These are phyloP conservation scores for Leptopilina boulardi DNA, from an alignment of 1,140 invertebrate genomes.

Conservation along the genomic window DNA sequence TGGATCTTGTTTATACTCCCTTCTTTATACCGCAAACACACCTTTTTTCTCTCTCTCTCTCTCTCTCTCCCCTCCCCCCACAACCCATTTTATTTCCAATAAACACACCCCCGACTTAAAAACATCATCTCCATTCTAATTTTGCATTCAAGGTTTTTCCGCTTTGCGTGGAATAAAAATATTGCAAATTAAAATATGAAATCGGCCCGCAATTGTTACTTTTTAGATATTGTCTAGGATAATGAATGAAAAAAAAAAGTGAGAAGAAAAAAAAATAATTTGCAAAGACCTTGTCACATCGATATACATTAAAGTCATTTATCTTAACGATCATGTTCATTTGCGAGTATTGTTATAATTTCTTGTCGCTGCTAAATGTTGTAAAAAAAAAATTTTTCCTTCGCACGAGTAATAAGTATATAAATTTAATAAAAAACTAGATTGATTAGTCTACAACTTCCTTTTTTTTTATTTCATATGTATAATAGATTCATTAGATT, in stretches of 20 bases:
- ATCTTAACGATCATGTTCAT: not conserved
- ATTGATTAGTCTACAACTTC: not conserved
- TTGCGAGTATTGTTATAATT: conserved; percentile 17
- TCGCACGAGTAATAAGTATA: not conserved
- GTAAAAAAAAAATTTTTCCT: not conserved
- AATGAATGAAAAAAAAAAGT: too few species aligned
- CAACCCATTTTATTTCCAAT: not conserved
- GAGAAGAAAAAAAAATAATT: not conserved
- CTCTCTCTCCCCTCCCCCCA: not conserved
- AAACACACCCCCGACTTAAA: conserved; percentile 26
- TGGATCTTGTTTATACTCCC: not conserved
- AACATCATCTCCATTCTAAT: conserved; percentile 16
- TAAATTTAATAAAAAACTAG: not conserved
- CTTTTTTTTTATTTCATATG: too few species aligned
- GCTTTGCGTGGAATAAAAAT: not conserved
- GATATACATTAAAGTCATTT: conserved; percentile 19
- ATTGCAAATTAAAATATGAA: conserved; percentile 6
- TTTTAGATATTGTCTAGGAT: not conserved
- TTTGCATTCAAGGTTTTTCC: conserved; percentile 24
- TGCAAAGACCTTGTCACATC: not conserved
- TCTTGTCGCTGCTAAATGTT: not conserved
- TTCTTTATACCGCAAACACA: not conserved
- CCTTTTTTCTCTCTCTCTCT: not conserved
- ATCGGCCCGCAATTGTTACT: not conserved
- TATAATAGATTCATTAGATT: too few species aligned